Conservation (phyloP, 2,113 vertebrate genomes). For the Scolopax mira region DNA sequence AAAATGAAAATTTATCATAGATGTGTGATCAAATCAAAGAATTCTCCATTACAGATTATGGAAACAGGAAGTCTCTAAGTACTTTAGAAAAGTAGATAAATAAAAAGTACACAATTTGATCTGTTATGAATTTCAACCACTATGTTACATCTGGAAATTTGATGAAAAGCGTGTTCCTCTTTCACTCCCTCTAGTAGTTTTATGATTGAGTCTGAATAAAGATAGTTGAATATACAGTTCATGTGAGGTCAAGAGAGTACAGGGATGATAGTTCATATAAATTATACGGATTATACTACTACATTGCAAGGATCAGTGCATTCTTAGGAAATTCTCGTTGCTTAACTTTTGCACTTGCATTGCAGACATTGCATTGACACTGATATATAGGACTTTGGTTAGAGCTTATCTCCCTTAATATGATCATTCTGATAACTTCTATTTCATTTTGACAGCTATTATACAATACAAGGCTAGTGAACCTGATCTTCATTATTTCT, state of each 20-base stretch:
- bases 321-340: constrained; percentile 35
- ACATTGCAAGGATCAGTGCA: constrained; percentile 44
- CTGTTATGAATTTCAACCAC: not conserved
- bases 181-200: constrained; percentile 6
- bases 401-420: constrained; percentile 45
- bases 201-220: constrained; percentile 12
- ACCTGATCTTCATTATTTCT: constrained; percentile 55
- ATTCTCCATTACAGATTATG: not conserved
- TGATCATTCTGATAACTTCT: constrained; percentile 50
- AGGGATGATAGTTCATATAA: constrained; percentile 48
- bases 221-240: constrained; percentile 29
- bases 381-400: constrained; percentile 4
- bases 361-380: not conserved
- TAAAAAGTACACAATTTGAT: not conserved
- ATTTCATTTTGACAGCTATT: constrained; percentile 59
- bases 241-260: constrained; percentile 29
- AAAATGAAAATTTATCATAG: not conserved
- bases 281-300: constrained; percentile 23
- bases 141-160: not conserved
- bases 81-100: not conserved
- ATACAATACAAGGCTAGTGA: constrained; percentile 27
- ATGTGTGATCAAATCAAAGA: not conserved
- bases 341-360: constrained; percentile 45
- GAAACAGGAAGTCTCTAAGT: not conserved
- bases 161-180: not conserved